phyloP scores from a whole-genome alignment of 2,113 vertebrate species.

The Platichthys stellatus region DNA sequence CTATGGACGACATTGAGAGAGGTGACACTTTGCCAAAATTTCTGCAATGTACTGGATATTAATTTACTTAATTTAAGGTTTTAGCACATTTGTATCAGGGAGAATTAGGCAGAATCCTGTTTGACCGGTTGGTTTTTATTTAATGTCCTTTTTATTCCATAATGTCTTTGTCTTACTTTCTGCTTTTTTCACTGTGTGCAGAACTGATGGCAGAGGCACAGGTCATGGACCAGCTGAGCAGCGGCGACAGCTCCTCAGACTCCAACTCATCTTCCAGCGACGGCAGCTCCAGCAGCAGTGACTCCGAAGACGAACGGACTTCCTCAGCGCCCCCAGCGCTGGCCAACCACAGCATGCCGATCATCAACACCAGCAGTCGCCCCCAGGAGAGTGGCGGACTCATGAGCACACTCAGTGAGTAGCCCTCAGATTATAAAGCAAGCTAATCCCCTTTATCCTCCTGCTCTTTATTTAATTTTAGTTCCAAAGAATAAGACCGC shows the following conservation, averaged over 20 bases:
- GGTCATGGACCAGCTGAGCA: slow-evolving; percentile 95
- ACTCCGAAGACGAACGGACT: slow-evolving; percentile 85
- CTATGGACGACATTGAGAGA: slow-evolving; percentile 97
- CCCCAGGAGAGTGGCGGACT: slow-evolving; percentile 83
- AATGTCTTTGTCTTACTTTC: background rate
- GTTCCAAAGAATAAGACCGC: too few species aligned
- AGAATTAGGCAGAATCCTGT: background rate
- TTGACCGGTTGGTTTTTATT: background rate
- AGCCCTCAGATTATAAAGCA: background rate
- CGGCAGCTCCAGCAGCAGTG: slow-evolving; percentile 89
- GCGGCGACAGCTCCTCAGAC: slow-evolving; percentile 91
- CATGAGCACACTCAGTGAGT: slow-evolving; percentile 97
- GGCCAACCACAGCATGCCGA: slow-evolving; percentile 78
- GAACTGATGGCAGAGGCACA: slow-evolving; percentile 96
- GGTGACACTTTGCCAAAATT: slow-evolving; percentile 75
- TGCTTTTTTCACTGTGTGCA: slow-evolving; percentile 49
- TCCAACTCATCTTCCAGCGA: slow-evolving; percentile 94
- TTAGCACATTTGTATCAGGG: background rate
- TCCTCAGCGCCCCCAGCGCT: slow-evolving; percentile 22
- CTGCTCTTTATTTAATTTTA: too few species aligned
- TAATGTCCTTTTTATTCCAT: background rate
- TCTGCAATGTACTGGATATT: background rate
- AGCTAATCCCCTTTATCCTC: too few species aligned
- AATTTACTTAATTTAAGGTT: background rate
- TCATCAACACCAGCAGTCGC: slow-evolving; percentile 74